Base-by-base conservation (phyloP, 2,888 invertebrate genomes). In the Mythimna albipuncta region DNA sequence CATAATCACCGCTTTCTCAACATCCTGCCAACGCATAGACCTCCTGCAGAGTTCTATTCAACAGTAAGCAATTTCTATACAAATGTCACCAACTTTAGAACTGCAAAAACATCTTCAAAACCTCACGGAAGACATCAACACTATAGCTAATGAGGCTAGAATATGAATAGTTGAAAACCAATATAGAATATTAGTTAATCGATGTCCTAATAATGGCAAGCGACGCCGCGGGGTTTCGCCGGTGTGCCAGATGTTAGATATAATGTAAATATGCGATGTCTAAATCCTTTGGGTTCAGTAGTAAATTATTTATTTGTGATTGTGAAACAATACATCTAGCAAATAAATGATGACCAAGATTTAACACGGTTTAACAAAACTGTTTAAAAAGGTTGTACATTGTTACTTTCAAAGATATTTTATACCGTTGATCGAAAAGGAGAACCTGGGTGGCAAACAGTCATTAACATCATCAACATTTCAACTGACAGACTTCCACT, bases 181-280 rank as follows among this genome's bases (percentile, higher is more conserved):
- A 64, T 41, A 67, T 50, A 57, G 41, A 57, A 71, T 58, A 65
- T 76, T 65, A 64, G 71, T 57, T 75, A 61, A 75, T 80, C 57
- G 76, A 65, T 32, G 47, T 58, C n/a, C 47, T 76, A 55, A 67
- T 78, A 79, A 76, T 71, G 64, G 57, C 61, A 58, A 54, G 61
- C 9, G 11, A 68, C 67, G 19, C 76, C 61, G 21, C 71, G 71
- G 71, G 79, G 80, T 32, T 64, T 35, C 76, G 13, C 6, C 52
- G 13, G 32, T 57, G 61, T 67, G 64, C 58, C 79, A 80, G 76
- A 67, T 80, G 76, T 66, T 55, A 63, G 52, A 41, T 44, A 64
- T 41, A 57, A 66, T 55, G 26, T 61, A 16, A 61, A 41, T 61
- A 41, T 61, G 61, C 32, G 35, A 58, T 57, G 35, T 63, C 32